Percentiles rank a stretch among this genome's conserved stretches.
These are phyloP conservation scores for Upupa epops DNA, from an alignment of 2,113 vertebrate genomes.

Conservation along the genomic window DNA sequence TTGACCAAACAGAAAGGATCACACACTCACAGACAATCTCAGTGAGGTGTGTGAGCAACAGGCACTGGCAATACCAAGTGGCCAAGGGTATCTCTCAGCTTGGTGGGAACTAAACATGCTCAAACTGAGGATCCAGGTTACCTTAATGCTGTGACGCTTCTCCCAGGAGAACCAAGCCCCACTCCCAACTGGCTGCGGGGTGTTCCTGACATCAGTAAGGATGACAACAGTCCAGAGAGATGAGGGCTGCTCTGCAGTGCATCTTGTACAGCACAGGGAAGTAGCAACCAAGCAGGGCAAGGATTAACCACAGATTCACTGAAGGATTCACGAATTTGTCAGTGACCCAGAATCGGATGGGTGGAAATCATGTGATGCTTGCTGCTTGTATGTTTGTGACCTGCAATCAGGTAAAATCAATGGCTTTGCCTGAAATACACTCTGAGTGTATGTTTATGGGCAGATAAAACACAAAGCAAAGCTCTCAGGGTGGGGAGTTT, in stretches of 20 bases:
- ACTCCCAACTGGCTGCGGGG: background rate
- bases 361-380: background rate
- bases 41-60: background rate
- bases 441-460: background rate
- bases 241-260: background rate
- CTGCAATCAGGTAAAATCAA: constrained; percentile 7
- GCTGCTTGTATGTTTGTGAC: background rate
- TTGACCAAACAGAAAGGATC: background rate
- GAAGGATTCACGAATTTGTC: background rate
- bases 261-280: background rate
- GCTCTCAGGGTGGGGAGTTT: background rate
- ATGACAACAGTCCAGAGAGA: fast-evolving
- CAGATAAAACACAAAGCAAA: background rate
- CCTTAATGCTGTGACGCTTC: background rate
- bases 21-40: background rate
- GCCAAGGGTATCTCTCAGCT: background rate
- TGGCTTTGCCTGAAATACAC: background rate
- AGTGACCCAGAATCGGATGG: background rate
- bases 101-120: background rate
- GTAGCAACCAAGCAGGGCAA: background rate
- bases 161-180: background rate
- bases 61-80: background rate
- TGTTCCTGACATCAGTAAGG: background rate
- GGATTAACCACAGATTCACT: background rate
- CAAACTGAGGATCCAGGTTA: background rate